These are phyloP conservation scores for Anoplophora glabripennis DNA, from an alignment of 1,140 invertebrate species.

Conservation along the genomic window DNA sequence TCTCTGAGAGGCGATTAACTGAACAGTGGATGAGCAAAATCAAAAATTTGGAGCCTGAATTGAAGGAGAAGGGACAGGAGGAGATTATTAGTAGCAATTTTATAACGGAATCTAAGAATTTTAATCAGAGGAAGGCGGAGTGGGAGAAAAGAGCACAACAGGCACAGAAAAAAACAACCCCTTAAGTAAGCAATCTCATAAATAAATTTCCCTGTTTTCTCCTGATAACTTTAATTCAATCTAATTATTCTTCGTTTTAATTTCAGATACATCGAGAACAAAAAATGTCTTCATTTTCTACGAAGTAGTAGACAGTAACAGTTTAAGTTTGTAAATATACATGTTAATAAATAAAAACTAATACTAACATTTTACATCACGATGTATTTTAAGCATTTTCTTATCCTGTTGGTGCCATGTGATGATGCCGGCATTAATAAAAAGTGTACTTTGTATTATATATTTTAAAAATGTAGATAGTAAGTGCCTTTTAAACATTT, in stretches of 20 bases:
- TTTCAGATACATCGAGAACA: neutral
- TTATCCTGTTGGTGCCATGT: conserved; percentile 26
- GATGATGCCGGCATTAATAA: conserved; percentile 27
- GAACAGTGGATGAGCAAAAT: conserved; percentile 38
- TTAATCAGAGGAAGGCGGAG: conserved; percentile 69
- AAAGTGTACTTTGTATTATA: conserved; percentile 17
- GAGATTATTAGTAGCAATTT: conserved; percentile 42
- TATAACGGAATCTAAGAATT: conserved; percentile 60
- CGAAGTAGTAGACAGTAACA: neutral
- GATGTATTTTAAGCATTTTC: conserved; percentile 13
- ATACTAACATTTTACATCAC: conserved; percentile 15
- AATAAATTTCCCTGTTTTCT: neutral
- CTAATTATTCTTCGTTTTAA: no score
- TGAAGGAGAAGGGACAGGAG: conserved; percentile 29
- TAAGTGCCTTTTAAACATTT: conserved; percentile 24
- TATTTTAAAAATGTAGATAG: conserved; percentile 24
- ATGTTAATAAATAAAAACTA: conserved; percentile 14
- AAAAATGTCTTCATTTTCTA: neutral
- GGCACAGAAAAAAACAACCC: conserved; percentile 50
- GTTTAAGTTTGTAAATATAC: conserved; percentile 3
- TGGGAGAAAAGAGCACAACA: conserved; percentile 71
- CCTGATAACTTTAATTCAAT: no score
- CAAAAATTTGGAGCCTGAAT: conserved; percentile 28
- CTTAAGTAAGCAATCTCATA: conserved; percentile 1
- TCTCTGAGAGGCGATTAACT: conserved; percentile 35